Percentiles rank a stretch among this genome's conserved stretches.
These are phyloP conservation scores for Pseudorhombus dupliciocellatus DNA, from an alignment of 2,113 vertebrate species.

Conservation along the genomic window DNA sequence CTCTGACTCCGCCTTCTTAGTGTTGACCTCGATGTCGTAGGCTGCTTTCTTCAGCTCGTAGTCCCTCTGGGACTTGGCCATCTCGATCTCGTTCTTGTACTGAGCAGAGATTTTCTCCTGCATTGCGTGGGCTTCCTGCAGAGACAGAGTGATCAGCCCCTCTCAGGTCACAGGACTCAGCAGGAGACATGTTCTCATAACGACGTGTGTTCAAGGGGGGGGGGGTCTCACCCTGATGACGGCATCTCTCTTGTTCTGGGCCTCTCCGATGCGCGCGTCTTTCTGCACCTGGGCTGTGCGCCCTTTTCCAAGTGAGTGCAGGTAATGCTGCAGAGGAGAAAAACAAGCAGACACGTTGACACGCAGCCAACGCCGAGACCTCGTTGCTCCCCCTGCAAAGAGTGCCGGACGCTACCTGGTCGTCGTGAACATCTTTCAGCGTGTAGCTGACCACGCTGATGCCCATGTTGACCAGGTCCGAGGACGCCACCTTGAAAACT, in stretches of 20 bases:
- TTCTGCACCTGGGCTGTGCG: constrained; percentile 92
- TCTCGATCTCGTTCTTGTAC: constrained; percentile 90
- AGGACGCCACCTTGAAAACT: constrained; percentile 93
- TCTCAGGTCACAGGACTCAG: no score
- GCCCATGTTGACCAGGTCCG: constrained; percentile 95
- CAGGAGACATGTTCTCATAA: no score
- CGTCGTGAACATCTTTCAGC: constrained; percentile 91
- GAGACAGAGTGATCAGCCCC: neutral
- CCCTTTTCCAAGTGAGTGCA: constrained; percentile 90
- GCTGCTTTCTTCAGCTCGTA: constrained; percentile 90
- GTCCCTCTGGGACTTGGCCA: constrained; percentile 92
- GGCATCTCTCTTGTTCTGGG: constrained; percentile 88
- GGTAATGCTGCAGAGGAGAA: constrained; percentile 82
- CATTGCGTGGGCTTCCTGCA: constrained; percentile 89
- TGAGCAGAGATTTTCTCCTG: constrained; percentile 91
- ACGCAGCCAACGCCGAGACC: neutral
- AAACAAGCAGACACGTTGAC: neutral
- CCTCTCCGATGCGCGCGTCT: constrained; percentile 91
- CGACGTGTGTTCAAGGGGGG: no score
- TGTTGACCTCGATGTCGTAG: constrained; percentile 90
- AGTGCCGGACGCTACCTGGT: constrained; percentile 43
- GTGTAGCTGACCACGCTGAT: constrained; percentile 96
- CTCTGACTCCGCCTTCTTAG: constrained; percentile 89
- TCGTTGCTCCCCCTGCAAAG: no score
- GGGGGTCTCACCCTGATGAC: constrained; percentile 85